Evolutionary conservation across 2,797 vertebrate genomes (phyloP).

Genomic region (Anas flavirostris): DNA sequence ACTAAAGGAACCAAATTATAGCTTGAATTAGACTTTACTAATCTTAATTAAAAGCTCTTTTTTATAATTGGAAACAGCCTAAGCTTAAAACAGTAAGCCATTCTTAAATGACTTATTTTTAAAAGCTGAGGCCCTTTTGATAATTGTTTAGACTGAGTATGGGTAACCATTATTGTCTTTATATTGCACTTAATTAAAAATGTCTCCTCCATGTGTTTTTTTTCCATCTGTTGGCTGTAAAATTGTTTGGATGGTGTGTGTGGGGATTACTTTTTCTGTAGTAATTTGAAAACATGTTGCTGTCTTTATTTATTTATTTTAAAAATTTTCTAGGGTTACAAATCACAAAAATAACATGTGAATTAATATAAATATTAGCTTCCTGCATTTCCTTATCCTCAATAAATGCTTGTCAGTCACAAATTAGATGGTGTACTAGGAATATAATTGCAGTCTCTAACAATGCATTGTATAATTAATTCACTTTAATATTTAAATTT

Average conservation of each 20-base stretch:
- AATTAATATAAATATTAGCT: constrained; percentile 28
- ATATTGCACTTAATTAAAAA: constrained; percentile 52
- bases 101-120: constrained; percentile 72
- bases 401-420: constrained; percentile 12
- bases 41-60: constrained; percentile 81
- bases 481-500: constrained; percentile 18
- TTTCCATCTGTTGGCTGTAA: constrained; percentile 57
- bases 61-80: constrained; percentile 78
- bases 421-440: constrained; percentile 23
- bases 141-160: constrained; percentile 53
- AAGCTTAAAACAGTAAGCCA: constrained; percentile 50
- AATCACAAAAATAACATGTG: constrained; percentile 46
- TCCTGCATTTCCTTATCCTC: constrained; percentile 50
- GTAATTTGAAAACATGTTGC: constrained; percentile 52
- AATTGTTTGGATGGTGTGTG: constrained; percentile 16
- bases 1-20: constrained; percentile 79
- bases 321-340: constrained; percentile 42
- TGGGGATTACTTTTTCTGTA: constrained; percentile 54
- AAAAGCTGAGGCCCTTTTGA: constrained; percentile 55
- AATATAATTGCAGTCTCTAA: constrained; percentile 31
- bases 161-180: constrained; percentile 30
- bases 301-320: constrained; percentile 9
- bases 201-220: constrained; percentile 64
- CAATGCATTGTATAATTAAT: constrained; percentile 23
- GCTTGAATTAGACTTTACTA: constrained; percentile 77